These are phyloP conservation scores for Narcine bancroftii DNA, from an alignment of 2,113 vertebrate genomes.

Conservation along the genomic window DNA sequence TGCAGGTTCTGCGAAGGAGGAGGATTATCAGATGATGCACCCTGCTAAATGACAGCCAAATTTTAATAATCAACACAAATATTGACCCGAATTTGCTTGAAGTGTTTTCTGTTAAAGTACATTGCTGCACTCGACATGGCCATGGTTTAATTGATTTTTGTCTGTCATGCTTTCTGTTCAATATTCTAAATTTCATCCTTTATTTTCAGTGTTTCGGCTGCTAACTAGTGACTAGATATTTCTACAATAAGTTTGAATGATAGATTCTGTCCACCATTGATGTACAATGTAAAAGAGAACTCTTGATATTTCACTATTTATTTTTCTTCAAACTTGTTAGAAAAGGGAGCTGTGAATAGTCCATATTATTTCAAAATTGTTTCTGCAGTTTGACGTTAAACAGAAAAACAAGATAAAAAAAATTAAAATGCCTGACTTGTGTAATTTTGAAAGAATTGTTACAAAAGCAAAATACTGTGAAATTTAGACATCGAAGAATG, in stretches of 20 bases:
- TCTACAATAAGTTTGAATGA: neutral
- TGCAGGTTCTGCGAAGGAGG: neutral
- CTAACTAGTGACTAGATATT: neutral
- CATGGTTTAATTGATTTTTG: neutral
- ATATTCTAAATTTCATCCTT: neutral
- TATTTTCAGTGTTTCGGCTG: neutral
- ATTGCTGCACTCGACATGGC: neutral
- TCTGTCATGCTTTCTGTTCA: neutral
- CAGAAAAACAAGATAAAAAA: too few species aligned
- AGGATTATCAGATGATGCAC: constrained; percentile 29
- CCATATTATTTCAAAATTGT: neutral
- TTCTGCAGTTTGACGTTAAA: too few species aligned
- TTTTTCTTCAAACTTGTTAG: constrained; percentile 9
- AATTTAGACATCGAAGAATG: too few species aligned
- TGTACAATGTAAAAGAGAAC: neutral
- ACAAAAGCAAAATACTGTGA: too few species aligned
- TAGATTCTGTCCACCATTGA: neutral
- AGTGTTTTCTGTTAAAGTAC: neutral
- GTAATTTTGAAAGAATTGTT: too few species aligned
- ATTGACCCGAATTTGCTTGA: neutral
- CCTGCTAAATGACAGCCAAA: neutral
- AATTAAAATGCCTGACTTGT: too few species aligned
- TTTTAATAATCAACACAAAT: neutral
- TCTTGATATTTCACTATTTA: neutral
- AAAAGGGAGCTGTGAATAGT: neutral